Evolutionary conservation across 1,140 invertebrate genomes (phyloP).

Genomic region (Antheraea pernyi): DNA sequence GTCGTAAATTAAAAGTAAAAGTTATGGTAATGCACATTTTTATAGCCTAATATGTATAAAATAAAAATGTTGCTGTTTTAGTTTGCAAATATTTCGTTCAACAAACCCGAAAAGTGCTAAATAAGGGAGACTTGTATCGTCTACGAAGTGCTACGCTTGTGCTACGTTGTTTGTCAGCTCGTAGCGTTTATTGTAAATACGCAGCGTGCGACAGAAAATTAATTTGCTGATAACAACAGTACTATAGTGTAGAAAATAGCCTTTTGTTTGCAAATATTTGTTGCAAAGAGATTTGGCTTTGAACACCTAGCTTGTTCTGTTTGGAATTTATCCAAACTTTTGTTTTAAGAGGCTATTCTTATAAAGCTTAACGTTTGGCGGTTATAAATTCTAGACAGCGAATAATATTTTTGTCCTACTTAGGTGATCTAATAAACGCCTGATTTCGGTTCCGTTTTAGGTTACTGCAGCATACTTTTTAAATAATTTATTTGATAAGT

Average conservation of each 20-base stretch:
- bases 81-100: neutral
- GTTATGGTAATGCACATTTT: neutral
- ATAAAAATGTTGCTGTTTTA: neutral
- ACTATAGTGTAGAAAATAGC: neutral
- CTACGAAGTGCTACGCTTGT: conserved; percentile 1
- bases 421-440: no score
- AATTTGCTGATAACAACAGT: neutral
- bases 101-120: neutral
- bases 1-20: no score
- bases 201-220: conserved; percentile 1
- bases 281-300: neutral
- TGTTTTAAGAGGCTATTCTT: neutral
- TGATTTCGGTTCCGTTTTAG: no score
- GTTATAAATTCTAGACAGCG: neutral
- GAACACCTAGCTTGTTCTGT: neutral
- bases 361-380: neutral
- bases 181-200: neutral
- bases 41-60: neutral
- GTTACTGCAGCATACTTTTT: no score
- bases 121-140: neutral
- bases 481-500: no score
- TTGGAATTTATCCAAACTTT: neutral
- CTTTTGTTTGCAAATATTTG: neutral
- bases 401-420: neutral
- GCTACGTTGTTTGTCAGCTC: conserved; percentile 6